Conservation (phyloP, 2,113 vertebrate genomes). For the Hystrix cristata region DNA sequence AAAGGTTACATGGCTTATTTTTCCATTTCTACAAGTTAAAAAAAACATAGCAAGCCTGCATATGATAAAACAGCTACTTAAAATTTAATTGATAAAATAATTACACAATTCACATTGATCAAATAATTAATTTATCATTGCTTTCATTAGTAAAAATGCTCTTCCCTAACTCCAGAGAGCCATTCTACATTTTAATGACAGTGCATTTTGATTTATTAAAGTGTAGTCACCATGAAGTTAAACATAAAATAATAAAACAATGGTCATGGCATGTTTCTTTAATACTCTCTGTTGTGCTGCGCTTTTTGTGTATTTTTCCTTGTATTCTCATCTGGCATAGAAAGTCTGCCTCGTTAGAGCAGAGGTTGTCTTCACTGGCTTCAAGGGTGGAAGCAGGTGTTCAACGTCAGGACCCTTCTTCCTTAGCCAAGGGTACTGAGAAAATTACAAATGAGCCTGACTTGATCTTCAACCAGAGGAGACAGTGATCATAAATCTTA, state of each 20-base stretch:
- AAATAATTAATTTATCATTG: constrained; percentile 23
- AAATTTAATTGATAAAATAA: neutral
- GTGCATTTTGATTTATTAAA: constrained; percentile 16
- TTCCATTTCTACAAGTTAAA: neutral
- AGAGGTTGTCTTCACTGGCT: constrained; percentile 34
- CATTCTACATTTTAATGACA: constrained; percentile 25
- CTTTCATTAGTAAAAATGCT: constrained; percentile 50
- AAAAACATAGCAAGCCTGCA: neutral
- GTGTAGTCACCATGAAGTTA: neutral
- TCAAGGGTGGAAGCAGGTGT: constrained; percentile 66
- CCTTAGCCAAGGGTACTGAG: constrained; percentile 75
- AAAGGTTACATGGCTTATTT: neutral
- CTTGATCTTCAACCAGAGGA: constrained; percentile 72
- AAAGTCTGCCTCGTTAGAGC: constrained; percentile 31
- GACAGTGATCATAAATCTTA: constrained; percentile 81
- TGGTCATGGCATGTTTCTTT: neutral
- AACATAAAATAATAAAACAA: constrained; percentile 27
- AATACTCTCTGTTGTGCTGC: neutral
- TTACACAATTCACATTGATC: neutral
- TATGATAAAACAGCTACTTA: neutral
- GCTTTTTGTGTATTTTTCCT: neutral
- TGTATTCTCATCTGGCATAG: constrained; percentile 63
- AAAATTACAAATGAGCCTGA: constrained; percentile 80
- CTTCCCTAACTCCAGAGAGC: neutral
- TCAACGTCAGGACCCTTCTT: constrained; percentile 72